Evolutionary conservation across 92 coral and sea anemone genomes (phyloP).

Genomic region (Porites divaricata): DNA sequence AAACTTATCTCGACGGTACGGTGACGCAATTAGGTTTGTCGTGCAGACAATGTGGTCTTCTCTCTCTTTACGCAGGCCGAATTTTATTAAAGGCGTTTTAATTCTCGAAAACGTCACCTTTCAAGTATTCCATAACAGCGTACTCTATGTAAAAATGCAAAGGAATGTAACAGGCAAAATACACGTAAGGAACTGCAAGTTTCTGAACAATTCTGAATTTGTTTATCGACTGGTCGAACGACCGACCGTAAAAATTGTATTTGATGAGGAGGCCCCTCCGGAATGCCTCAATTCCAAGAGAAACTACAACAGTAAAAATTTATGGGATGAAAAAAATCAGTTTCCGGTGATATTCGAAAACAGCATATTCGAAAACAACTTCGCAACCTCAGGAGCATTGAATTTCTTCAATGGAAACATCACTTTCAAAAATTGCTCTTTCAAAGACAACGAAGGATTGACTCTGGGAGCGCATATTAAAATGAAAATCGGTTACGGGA

Average conservation of each 20-base stretch:
- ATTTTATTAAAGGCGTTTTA: neutral
- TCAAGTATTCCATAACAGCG: neutral
- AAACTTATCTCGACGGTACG: neutral
- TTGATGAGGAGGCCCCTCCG: neutral
- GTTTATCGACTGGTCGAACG: no score
- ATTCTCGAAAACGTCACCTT: neutral
- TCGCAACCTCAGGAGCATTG: slow-evolving; percentile 45
- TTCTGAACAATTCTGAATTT: slow-evolving; percentile 6
- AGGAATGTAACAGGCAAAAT: neutral
- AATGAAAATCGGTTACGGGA: slow-evolving; percentile 29
- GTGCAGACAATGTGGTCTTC: neutral
- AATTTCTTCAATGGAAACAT: slow-evolving; percentile 28
- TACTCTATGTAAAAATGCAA: neutral
- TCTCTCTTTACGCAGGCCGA: neutral
- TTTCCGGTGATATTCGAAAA: slow-evolving; percentile 28
- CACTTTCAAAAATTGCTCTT: slow-evolving; percentile 29
- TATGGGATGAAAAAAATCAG: neutral
- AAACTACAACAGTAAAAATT: neutral
- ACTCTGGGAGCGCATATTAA: slow-evolving; percentile 24
- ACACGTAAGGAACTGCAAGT: slow-evolving; percentile 16
- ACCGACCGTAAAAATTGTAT: neutral
- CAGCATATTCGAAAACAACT: slow-evolving; percentile 33
- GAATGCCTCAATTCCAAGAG: neutral
- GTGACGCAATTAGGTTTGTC: slow-evolving; percentile 11
- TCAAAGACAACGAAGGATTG: slow-evolving; percentile 43